Conservation (phyloP, 2,797 vertebrate species). For the Dromococcyx pavoninus region DNA sequence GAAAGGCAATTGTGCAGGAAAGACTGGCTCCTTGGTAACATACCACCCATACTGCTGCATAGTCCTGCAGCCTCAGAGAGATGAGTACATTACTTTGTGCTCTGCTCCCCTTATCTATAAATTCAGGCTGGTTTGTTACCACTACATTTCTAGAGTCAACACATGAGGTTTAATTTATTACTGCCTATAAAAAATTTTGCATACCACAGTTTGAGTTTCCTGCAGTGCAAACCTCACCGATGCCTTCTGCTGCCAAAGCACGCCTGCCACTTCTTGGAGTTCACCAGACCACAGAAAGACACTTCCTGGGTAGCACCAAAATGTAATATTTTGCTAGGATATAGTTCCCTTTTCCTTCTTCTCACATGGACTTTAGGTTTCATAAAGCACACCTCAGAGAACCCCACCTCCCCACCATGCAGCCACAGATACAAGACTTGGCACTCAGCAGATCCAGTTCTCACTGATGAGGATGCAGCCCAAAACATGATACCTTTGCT, state of each 20-base stretch:
- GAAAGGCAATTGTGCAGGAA: neutral
- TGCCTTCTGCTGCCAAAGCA: constrained; percentile 33
- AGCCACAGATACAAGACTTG: neutral
- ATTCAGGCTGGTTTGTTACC: neutral
- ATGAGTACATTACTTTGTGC: neutral
- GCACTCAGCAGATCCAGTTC: neutral
- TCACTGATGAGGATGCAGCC: neutral
- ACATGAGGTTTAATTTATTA: constrained; percentile 49
- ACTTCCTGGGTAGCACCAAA: neutral
- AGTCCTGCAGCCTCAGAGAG: neutral
- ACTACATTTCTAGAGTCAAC: neutral
- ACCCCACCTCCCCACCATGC: neutral
- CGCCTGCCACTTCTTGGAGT: neutral
- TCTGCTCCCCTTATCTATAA: neutral
- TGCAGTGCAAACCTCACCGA: constrained; percentile 7
- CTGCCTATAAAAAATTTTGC: constrained; percentile 22
- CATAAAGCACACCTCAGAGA: neutral
- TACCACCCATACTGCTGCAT: neutral
- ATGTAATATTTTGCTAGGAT: neutral
- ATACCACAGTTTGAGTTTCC: constrained; percentile 5
- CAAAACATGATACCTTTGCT: neutral
- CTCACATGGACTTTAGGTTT: neutral
- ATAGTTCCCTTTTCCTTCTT: neutral
- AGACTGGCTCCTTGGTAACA: neutral
- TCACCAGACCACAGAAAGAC: neutral